A percentile compares a stretch with the other conserved stretches of the same genome.
phyloP scores from a whole-genome alignment of 1,140 invertebrate genomes.

The Oedothorax gibbosus region DNA sequence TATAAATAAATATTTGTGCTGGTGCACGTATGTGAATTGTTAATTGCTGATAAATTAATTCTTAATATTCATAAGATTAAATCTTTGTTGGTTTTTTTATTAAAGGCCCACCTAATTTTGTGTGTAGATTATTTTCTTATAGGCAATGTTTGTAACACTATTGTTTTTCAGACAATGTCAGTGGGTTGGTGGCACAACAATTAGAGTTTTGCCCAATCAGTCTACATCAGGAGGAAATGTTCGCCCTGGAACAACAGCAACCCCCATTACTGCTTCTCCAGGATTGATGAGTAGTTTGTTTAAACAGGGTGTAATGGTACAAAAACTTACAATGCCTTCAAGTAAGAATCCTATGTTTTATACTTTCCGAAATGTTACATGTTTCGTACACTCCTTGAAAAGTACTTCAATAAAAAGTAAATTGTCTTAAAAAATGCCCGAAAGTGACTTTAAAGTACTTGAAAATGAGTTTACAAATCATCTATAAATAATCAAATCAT shows the following conservation, averaged over 20 bases:
- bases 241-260: constrained; percentile 45
- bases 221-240: constrained; percentile 2
- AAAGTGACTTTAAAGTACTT: too few species aligned
- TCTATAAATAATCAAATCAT: too few species aligned
- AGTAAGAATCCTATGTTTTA: constrained; percentile 71
- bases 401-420: too few species aligned
- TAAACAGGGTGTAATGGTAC: constrained; percentile 89
- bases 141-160: neutral
- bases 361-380: neutral
- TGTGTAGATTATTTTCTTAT: neutral
- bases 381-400: too few species aligned
- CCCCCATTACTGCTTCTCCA: constrained; percentile 43
- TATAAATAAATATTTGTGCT: too few species aligned
- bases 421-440: too few species aligned
- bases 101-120: neutral
- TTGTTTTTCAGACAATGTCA: constrained; percentile 50
- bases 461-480: too few species aligned
- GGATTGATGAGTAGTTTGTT: constrained; percentile 60
- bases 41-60: too few species aligned
- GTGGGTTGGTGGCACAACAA: constrained; percentile 57
- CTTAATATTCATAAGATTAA: neutral
- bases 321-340: constrained; percentile 90
- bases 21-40: too few species aligned
- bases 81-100: neutral
- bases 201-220: constrained; percentile 53